Base-by-base conservation (phyloP, 1,140 invertebrate genomes). In the Lucilia sericata region DNA sequence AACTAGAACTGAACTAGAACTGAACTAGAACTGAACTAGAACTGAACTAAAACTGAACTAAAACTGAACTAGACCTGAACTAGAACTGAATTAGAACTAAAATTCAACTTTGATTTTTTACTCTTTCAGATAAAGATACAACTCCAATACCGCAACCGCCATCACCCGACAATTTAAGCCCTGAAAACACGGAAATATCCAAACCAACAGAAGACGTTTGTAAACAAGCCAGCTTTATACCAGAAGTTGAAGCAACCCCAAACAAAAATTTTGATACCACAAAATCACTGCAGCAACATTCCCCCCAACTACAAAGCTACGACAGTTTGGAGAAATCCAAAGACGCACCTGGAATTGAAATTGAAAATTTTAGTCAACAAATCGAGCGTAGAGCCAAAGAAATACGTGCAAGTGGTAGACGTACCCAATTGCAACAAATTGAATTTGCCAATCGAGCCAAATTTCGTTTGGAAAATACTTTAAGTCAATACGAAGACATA, bases 361-460 rank as follows among this genome's bases (percentile, higher is more conserved):
- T 90, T n/a, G 86, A 86, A 83, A 88, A 90, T 83, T 90, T 90
- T 81, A 90, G 86, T 84, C 87, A 87, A 76, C 85, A 89, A 84
- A 90, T 91, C 78, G 88, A 90, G 85, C 85, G 87, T 9, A 86
- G 89, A 30, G 89, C 88, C n/a, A 85, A 90, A 82, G 88, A 90
- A 87, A 86, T 90, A 25, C 80, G 78, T 21, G 83, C 80, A 74
- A 84, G 78, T 17, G 47, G 78, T 2, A 9, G 75, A 36, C 17
- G 25, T 13, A n/a, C 25, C 30, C 17, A n/a, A 25, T 36, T 25
- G 19, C 76, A 80, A 21, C 76, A 80, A 80, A 80, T 80, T 80
- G 76, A 80, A 51, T 80, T 80, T 49, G 76, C 76, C 2, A 80
- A 80, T 80, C 76, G 76, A 80, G 76, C 76, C 9, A 80, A 80